These are phyloP conservation scores for Drosophila kepulauana DNA, from an alignment of 1,140 invertebrate genomes.

Conservation along the genomic window DNA sequence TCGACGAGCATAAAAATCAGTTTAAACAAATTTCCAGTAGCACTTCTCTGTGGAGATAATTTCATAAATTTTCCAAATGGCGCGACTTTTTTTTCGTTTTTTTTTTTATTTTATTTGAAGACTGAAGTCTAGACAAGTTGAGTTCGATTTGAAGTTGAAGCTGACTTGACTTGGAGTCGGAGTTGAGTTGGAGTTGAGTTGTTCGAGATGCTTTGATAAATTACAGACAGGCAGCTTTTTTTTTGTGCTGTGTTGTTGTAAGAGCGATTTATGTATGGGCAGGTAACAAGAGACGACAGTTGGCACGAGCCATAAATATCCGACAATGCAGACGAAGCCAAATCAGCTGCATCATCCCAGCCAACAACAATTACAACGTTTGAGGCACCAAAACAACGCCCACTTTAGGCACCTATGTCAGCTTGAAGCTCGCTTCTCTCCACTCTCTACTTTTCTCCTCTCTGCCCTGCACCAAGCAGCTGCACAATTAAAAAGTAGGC, in stretches of 20 bases:
- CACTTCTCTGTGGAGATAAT: conserved; percentile 55
- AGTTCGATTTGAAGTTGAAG: conserved; percentile 36
- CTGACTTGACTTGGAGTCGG: conserved; percentile 9
- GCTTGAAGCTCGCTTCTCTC: conserved; percentile 3
- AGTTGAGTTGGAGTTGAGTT: conserved; percentile 39
- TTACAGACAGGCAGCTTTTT: conserved; percentile 44
- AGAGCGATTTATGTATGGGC: conserved; percentile 53
- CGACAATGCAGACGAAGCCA: conserved; percentile 36
- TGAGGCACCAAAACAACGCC: conserved; percentile 55
- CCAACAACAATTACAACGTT: conserved; percentile 66
- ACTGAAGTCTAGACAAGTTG: conserved; percentile 41
- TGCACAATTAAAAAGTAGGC: conserved; percentile 65
- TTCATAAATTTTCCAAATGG: conserved; percentile 63
- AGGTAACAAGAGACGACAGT: conserved; percentile 63
- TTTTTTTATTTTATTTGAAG: conserved; percentile 18
- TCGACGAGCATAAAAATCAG: conserved; percentile 39
- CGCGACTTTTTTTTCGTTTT: conserved; percentile 30
- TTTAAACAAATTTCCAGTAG: conserved; percentile 71
- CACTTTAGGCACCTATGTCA: conserved; percentile 73
- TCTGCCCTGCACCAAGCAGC: conserved; percentile 9
- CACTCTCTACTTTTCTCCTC: conserved; percentile 17
- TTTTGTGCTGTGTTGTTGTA: conserved; percentile 22
- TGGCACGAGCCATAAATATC: conserved; percentile 77
- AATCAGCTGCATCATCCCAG: conserved; percentile 77
- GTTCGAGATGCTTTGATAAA: conserved; percentile 65